These are phyloP conservation scores for Progne subis DNA, from an alignment of 2,113 vertebrate genomes.

Conservation along the genomic window DNA sequence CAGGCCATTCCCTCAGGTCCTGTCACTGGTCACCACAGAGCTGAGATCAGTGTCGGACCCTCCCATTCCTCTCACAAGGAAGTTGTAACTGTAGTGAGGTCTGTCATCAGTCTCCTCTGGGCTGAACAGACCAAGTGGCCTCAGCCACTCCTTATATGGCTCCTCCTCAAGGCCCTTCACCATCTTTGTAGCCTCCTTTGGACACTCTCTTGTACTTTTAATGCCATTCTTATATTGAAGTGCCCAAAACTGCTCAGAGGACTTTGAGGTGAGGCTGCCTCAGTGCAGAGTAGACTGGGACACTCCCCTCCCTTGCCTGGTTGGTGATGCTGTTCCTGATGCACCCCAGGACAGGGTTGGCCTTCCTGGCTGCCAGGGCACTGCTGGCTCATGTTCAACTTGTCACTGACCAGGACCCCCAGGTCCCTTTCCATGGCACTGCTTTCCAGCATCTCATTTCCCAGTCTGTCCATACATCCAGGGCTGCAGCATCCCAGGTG, in stretches of 20 bases:
- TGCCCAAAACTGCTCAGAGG: rapidly evolving
- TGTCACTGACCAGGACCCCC: rapidly evolving
- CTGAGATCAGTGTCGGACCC: not conserved
- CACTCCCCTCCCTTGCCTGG: rapidly evolving
- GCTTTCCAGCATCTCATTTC: not conserved
- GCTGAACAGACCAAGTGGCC: not conserved
- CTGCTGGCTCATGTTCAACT: not conserved
- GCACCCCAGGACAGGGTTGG: rapidly evolving
- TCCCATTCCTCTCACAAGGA: rapidly evolving
- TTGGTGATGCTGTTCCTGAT: not conserved
- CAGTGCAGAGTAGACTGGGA: rapidly evolving
- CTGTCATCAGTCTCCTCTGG: not conserved
- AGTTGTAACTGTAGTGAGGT: not conserved
- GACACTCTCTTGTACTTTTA: not conserved
- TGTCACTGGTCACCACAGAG: too few relatives aligned
- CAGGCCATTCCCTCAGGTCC: not conserved
- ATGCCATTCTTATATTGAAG: not conserved
- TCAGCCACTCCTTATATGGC: rapidly evolving
- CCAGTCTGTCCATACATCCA: not conserved
- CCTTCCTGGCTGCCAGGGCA: not conserved
- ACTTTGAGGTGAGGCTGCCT: rapidly evolving
- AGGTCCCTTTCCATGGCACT: not conserved
- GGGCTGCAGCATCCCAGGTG: too few relatives aligned
- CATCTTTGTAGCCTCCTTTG: too few relatives aligned
- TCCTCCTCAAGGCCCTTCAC: not conserved